These are phyloP conservation scores for Emydura subglobosa DNA, from an alignment of 2,113 vertebrate genomes.

Conservation along the genomic window DNA sequence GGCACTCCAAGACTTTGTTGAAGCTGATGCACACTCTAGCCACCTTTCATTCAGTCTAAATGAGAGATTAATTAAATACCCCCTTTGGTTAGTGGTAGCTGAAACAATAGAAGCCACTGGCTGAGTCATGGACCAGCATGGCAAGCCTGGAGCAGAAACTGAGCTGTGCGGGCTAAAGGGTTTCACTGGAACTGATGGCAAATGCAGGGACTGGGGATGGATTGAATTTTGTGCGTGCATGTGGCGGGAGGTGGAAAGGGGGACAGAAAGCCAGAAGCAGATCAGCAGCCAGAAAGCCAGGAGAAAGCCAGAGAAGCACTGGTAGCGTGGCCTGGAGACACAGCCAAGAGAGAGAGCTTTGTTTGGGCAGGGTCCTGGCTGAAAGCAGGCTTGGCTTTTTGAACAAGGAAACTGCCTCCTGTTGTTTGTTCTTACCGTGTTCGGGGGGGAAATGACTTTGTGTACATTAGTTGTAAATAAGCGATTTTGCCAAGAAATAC, in stretches of 20 bases:
- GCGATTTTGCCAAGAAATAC: not conserved
- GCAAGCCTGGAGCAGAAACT: not conserved
- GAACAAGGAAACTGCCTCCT: not conserved
- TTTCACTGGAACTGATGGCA: not conserved
- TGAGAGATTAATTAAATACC: slow-evolving; percentile 61
- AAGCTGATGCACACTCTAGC: slow-evolving; percentile 45
- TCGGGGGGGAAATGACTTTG: not conserved
- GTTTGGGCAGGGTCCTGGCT: not conserved
- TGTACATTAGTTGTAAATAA: not conserved
- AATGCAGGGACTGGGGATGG: not conserved
- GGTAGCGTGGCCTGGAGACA: not conserved
- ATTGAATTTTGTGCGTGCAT: not conserved
- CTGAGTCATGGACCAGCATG: not conserved
- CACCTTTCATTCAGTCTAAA: slow-evolving; percentile 67
- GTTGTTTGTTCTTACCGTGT: not conserved
- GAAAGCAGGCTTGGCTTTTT: not conserved
- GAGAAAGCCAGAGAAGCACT: not conserved
- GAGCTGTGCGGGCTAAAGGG: not conserved
- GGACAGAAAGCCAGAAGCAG: not conserved
- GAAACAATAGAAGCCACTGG: slow-evolving; percentile 41
- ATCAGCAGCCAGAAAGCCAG: not conserved
- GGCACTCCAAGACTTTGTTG: slow-evolving; percentile 69
- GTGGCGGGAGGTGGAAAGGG: too few species aligned
- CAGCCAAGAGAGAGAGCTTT: not conserved
- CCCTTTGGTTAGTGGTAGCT: slow-evolving; percentile 47